Conservation (phyloP, 2,113 vertebrate genomes). For the Porphyrio hochstetteri region DNA sequence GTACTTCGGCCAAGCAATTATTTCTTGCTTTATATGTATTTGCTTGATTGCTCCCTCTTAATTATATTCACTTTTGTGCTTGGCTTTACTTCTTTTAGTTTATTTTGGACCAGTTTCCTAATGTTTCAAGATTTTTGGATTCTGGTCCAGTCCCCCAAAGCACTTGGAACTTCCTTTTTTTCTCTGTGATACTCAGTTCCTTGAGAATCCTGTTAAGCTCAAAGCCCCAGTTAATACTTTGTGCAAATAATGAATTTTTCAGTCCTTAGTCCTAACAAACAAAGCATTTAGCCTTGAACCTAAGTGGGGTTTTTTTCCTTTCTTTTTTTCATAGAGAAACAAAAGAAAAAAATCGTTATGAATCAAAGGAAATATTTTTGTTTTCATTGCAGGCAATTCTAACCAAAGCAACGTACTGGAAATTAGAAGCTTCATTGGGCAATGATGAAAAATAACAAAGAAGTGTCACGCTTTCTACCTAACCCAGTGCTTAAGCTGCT, state of each 20-base stretch:
- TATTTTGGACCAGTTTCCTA: neutral
- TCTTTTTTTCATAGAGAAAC: neutral
- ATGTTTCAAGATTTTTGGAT: neutral
- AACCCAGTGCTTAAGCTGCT: neutral
- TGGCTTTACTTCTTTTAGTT: neutral
- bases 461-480: neutral
- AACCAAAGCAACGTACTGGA: neutral
- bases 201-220: neutral
- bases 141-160: neutral
- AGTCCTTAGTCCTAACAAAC: neutral
- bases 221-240: conserved; percentile 16
- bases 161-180: neutral
- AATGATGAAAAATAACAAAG: neutral
- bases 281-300: neutral
- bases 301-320: neutral
- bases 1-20: neutral
- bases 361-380: conserved; percentile 6
- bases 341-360: neutral
- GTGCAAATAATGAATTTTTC: conserved; percentile 18
- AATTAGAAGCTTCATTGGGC: neutral
- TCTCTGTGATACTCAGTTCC: neutral
- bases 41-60: neutral
- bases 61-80: neutral
- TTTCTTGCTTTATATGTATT: neutral
- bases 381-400: neutral